Conservation (phyloP, 2,888 invertebrate genomes). For the Frankliniella fusca region DNA sequence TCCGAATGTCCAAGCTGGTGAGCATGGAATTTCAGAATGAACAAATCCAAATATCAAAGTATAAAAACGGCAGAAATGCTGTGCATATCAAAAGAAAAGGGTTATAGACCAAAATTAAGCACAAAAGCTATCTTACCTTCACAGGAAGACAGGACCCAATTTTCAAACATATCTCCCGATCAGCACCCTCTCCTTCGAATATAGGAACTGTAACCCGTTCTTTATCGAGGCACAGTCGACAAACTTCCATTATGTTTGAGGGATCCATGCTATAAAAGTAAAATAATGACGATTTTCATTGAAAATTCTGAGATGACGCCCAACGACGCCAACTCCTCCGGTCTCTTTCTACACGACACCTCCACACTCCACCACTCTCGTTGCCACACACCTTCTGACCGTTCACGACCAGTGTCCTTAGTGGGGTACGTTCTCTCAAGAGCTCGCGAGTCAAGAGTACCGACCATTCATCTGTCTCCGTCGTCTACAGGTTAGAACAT, state of each 20-base stretch:
- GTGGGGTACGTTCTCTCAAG: no score
- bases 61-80: no score
- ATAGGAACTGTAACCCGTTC: constrained; percentile 62
- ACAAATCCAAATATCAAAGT: no score
- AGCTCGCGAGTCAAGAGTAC: no score
- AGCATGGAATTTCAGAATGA: no score
- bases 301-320: background rate
- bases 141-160: constrained; percentile 69
- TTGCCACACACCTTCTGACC: no score
- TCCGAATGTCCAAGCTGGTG: no score
- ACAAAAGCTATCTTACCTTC: constrained; percentile 55
- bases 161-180: constrained; percentile 59
- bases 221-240: constrained; percentile 49
- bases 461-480: no score
- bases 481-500: no score
- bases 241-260: constrained; percentile 44
- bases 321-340: constrained; percentile 7
- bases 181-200: constrained; percentile 64
- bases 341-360: no score
- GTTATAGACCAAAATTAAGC: background rate
- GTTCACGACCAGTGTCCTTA: no score
- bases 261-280: constrained; percentile 34
- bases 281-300: background rate
- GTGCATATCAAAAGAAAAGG: background rate
- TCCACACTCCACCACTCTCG: no score